Evolutionary conservation across 2,113 vertebrate species (phyloP).

Genomic region (Boulengeromyrus knoepffleri): DNA sequence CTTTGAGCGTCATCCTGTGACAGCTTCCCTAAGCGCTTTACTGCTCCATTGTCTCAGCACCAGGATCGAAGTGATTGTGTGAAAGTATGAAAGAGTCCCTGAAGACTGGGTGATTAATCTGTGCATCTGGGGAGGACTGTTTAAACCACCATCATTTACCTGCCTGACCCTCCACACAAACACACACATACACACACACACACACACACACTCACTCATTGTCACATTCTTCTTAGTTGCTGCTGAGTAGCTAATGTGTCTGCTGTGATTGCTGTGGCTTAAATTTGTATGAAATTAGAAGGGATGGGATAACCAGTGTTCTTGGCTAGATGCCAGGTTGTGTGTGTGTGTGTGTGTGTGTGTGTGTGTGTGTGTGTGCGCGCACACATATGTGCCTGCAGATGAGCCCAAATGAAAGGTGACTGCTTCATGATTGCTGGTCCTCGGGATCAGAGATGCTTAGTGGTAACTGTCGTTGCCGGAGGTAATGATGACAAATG

Average conservation of each 20-base stretch:
- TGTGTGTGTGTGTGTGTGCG: background rate
- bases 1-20: background rate
- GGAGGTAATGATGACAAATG: conserved; percentile 99
- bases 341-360: background rate
- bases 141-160: conserved; percentile 63
- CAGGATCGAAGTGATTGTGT: conserved; percentile 17
- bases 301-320: background rate
- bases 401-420: conserved; percentile 57
- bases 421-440: conserved; percentile 78
- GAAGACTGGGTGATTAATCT: conserved; percentile 56
- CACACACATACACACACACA: conserved; percentile 25
- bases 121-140: conserved; percentile 52
- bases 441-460: conserved; percentile 83
- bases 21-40: conserved; percentile 21
- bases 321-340: conserved; percentile 15
- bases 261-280: conserved; percentile 21
- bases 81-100: conserved; percentile 13
- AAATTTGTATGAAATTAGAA: conserved; percentile 25
- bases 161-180: conserved; percentile 54
- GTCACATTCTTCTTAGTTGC: conserved; percentile 29
- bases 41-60: conserved; percentile 16
- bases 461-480: conserved; percentile 95
- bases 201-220: conserved; percentile 47
- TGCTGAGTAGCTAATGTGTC: conserved; percentile 36
- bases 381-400: background rate